Evolutionary conservation across 2,797 vertebrate species (phyloP), one percentile per base, ranked within the genome.

Genomic region (Gadopsis bispinosus): DNA sequence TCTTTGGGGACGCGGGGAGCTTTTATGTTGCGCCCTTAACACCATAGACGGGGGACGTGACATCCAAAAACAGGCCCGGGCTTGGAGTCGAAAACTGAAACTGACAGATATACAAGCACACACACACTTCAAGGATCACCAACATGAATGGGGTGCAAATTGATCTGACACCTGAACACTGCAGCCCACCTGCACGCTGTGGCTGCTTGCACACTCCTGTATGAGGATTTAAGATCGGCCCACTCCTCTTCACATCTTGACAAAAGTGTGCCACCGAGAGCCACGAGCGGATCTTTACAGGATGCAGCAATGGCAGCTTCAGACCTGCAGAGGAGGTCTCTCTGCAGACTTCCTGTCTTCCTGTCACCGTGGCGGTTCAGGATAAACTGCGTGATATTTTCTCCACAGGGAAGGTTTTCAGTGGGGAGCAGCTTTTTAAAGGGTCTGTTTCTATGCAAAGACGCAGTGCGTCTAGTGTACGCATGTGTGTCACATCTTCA

Each of bases 211-310:
- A 55, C 1, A 54, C 31, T 31, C 13, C 53, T 59, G 43, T 37
- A 1, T 1, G 54, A 62, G 74, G 69, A 78, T 79, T 67, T 56
- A 80, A 78, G 60, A 53, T 6, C 64, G 51, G 56, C 71, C 77
- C 72, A 74, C 80, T 77, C 50, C 33, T 58, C 48, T 69, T 73
- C 58, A 59, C 54, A 33, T 53, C 31, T 54, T 50, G 37, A 83
- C 81, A 84, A 71, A 77, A 77, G n/a, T 35, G 35, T 35, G 35
- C 35, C 79, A 61, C 67, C 80, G 73, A 50, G 45, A 73, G 60
- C 0, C 5, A 54, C 6, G 1, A 77, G 75, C 37, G 8, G 5
- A 66, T 74, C 33, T 45, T 71, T 56, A 70, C 53, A 55, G 64
- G 55, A 79, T 66, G 84, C 81, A 51, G 67, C 64, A 19, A 33